These are phyloP conservation scores for Potamarius usumacintae DNA, from an alignment of 2,113 vertebrate genomes.

Conservation along the genomic window DNA sequence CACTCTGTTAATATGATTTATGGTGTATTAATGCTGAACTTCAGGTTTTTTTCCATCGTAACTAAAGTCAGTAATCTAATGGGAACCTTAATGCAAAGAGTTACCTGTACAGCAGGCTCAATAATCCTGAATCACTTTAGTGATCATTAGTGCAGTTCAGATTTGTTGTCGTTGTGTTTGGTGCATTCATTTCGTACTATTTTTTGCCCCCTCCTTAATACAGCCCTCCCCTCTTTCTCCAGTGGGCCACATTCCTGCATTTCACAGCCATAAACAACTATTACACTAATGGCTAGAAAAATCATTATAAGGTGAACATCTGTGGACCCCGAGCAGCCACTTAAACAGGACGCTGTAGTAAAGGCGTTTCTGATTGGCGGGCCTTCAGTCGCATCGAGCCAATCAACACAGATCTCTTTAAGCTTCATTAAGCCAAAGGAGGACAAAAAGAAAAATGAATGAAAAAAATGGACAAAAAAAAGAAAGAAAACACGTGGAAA, in stretches of 20 bases:
- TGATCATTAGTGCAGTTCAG: background rate
- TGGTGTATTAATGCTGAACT: background rate
- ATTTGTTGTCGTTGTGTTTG: background rate
- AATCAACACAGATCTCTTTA: background rate
- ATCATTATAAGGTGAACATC: slow-evolving; percentile 57
- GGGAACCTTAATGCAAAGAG: background rate
- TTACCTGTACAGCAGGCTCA: background rate
- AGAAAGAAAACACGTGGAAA: slow-evolving; percentile 54
- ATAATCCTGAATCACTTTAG: background rate
- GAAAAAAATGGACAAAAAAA: slow-evolving; percentile 25
- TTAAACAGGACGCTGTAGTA: slow-evolving; percentile 6
- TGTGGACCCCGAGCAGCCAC: slow-evolving; percentile 47
- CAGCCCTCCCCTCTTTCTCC: background rate
- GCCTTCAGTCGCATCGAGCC: background rate
- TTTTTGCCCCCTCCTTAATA: background rate
- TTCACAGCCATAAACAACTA: slow-evolving; percentile 63
- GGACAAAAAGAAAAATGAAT: slow-evolving; percentile 23
- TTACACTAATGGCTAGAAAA: slow-evolving; percentile 59
- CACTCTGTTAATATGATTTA: background rate
- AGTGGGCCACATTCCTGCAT: slow-evolving; percentile 55
- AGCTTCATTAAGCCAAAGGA: slow-evolving; percentile 1
- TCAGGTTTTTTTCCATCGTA: background rate
- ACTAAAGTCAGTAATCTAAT: background rate
- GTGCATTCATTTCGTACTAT: background rate
- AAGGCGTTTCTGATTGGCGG: slow-evolving; percentile 43